Base-by-base conservation (phyloP, 2,113 vertebrate species). In the Loxodonta africana region DNA sequence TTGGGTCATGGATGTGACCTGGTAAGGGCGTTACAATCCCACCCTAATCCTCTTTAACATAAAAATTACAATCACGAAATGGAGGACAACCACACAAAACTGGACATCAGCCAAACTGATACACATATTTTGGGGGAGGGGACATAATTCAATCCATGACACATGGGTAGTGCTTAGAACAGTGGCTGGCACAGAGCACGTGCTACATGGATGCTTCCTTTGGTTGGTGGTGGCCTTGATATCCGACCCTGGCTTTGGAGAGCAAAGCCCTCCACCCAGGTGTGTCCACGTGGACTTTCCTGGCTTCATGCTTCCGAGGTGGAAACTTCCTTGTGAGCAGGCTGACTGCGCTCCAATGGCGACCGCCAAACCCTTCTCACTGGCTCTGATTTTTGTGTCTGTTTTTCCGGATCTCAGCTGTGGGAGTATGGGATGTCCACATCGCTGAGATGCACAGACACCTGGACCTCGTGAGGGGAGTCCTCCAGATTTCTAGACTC, bases 151-250 rank as follows among this genome's bases (percentile, higher is more conserved):
- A 37, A 37, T 37, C 37, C 37, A 37, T 4, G 5, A 8, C 30
- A 12, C 10, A 7, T 0, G 4, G 8, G n/a, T 0, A 0, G 14
- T 5, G 15, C 84, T 37, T 2, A 41, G 26, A 20, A n/a, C 41
- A 23, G n/a, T 2, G 41, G 48, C 23, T 12, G 65, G 44, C 25
- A n/a, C 1, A 6, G 41, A 74, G 82, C 51, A 17, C 4, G 0
- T 1, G 25, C 5, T 30, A 51, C 77, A 0, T 3, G 17, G 8
- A 25, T 0, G 15, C 33, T 53, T 33, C 48, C 62, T 9, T 4
- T 5, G 5, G 46, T 2, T 0, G 53, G 21, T 62, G n/a, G 44
- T 26, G 2, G 28, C 8, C 18, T 1, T 17, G 14, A 15, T 8
- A 12, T n/a, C 46, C 63, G 20, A 2, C 28, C 18, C 80, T 4